A percentile compares a stretch with the other conserved stretches of the same genome.
phyloP scores from a whole-genome alignment of 2,888 invertebrate species.

The Mesoligia furuncula region DNA sequence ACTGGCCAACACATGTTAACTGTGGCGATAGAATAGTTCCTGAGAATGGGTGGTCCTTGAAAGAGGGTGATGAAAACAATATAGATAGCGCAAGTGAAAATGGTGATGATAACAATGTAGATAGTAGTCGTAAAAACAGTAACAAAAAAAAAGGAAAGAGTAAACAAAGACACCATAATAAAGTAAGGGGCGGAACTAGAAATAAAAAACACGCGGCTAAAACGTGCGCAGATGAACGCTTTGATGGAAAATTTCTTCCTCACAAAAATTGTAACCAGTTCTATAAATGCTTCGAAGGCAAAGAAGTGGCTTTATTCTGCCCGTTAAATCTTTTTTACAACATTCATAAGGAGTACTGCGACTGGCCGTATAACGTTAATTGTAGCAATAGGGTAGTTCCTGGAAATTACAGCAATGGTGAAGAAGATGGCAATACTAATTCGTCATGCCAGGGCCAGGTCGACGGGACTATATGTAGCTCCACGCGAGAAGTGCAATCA shows the following conservation, averaged over 20 bases:
- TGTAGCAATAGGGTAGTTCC: slow-evolving; percentile 61
- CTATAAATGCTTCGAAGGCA: slow-evolving; percentile 66
- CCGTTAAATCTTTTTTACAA: slow-evolving; percentile 63
- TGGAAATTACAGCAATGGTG: not conserved
- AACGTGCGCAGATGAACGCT: slow-evolving; percentile 65
- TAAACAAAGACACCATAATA: not conserved
- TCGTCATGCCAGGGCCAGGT: slow-evolving; percentile 64
- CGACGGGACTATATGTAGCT: slow-evolving; percentile 61
- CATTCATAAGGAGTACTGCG: slow-evolving; percentile 64
- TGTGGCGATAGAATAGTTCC: slow-evolving; percentile 70
- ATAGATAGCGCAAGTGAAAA: not conserved
- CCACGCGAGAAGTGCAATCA: slow-evolving; percentile 73
- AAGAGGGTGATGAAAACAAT: slow-evolving; percentile 4
- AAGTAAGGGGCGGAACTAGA: not conserved
- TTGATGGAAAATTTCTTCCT: slow-evolving; percentile 63
- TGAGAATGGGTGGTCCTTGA: slow-evolving; percentile 7
- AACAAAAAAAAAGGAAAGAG: not conserved
- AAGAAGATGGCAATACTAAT: slow-evolving; percentile 29
- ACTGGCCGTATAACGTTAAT: slow-evolving; percentile 65
- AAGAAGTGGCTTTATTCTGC: slow-evolving; percentile 60
- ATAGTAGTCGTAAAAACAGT: not conserved
- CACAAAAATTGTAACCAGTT: slow-evolving; percentile 72
- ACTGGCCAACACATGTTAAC: slow-evolving; percentile 74
- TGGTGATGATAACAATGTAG: slow-evolving; percentile 1
- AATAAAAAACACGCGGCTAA: slow-evolving; percentile 53